These are phyloP conservation scores for Grantiella picta DNA, from an alignment of 2,113 vertebrate species.

Conservation along the genomic window DNA sequence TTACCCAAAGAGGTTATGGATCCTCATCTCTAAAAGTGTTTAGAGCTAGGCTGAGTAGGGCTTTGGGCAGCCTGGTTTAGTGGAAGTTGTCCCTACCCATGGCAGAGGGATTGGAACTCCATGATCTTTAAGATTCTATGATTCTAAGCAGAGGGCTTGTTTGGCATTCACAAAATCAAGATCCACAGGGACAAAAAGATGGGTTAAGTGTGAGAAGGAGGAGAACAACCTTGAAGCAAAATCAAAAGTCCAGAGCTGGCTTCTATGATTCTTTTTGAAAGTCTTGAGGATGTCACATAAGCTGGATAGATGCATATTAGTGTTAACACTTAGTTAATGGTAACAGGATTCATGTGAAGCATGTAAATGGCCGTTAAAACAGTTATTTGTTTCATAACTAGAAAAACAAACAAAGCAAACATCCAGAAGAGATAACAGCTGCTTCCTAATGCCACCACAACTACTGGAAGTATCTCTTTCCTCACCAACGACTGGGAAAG, in stretches of 20 bases:
- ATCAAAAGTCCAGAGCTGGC: background rate
- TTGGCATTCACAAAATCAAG: background rate
- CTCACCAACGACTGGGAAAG: background rate
- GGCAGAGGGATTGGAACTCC: background rate
- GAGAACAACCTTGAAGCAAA: background rate
- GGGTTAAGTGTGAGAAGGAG: background rate
- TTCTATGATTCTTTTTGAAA: background rate
- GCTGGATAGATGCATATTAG: background rate
- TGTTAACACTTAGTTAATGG: background rate
- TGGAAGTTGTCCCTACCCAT: background rate
- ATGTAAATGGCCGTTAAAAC: background rate
- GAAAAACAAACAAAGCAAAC: background rate
- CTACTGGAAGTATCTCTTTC: background rate
- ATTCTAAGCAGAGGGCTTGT: background rate
- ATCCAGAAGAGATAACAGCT: background rate
- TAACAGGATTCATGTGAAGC: background rate
- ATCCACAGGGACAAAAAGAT: background rate
- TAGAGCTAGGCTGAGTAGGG: background rate
- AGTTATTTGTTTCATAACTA: background rate
- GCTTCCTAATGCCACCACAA: background rate
- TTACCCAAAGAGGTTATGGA: background rate
- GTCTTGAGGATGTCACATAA: background rate
- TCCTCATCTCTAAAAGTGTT: background rate
- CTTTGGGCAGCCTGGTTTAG: background rate
- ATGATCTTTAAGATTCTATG: background rate